These are phyloP conservation scores for Ricordea florida DNA, from an alignment of 92 coral and sea anemone species.

Conservation along the genomic window DNA sequence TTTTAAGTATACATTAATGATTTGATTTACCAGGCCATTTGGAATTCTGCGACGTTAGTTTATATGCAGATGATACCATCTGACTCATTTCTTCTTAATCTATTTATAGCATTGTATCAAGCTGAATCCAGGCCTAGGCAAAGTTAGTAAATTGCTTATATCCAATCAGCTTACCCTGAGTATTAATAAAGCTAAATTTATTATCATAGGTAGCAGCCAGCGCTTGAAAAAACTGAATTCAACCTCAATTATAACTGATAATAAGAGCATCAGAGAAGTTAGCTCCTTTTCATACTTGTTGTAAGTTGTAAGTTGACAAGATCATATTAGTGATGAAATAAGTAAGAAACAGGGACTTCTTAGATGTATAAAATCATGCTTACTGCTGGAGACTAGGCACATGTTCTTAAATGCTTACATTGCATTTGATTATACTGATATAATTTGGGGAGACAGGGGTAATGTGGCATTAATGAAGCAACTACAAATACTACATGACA, in stretches of 20 bases:
- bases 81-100: not conserved
- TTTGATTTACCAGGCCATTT: not conserved
- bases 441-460: not conserved
- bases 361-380: not conserved
- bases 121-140: not conserved
- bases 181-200: not conserved
- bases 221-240: not conserved
- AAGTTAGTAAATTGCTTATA: not conserved
- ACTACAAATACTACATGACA: not conserved
- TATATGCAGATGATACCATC: not conserved
- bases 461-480: not conserved
- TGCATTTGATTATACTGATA: not conserved
- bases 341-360: not conserved
- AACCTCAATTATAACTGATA: not conserved
- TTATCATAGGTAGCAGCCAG: not conserved
- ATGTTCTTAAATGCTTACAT: not conserved
- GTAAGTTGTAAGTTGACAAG: not conserved
- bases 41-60: not conserved
- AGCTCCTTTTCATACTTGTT: not conserved
- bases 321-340: not conserved
- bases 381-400: not conserved
- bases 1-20: conserved; percentile 33
- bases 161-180: not conserved
- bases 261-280: not conserved
- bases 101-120: not conserved